Evolutionary conservation across 1,140 invertebrate genomes (phyloP), one percentile per base, ranked within the genome.

Genomic region (Ctenoplectra terminalis): DNA sequence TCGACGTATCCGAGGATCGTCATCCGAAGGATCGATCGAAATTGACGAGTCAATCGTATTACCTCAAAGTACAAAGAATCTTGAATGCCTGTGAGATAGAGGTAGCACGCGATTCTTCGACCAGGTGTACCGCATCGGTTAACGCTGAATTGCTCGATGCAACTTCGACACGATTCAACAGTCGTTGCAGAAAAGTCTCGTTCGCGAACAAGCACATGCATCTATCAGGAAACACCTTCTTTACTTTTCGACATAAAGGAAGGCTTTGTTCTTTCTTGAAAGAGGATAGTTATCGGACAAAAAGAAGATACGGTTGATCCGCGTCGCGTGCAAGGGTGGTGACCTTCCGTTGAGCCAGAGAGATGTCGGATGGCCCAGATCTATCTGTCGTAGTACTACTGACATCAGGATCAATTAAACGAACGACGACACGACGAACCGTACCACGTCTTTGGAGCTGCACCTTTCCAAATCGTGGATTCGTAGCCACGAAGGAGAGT

Each of bases 121-220:
- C 7, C 29, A 20, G 29, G 1, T 52, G 54, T 11, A 54, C 29
- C 4, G 63, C 63, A 17, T 52, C 26, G n/a, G n/a, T n/a, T n/a
- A 17, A 52, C n/a, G 71, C 20, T 56, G 52, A 58, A 20, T 60
- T n/a, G 17, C 37, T 37, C 37, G 31, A 34, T 29, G n/a, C 13
- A 3, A 34, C n/a, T n/a, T n/a, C n/a, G n/a, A n/a, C n/a, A n/a
- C 34, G 74, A 85, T 79, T 34, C 40, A 78, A 72, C 61, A 34
- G 48, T 15, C 29, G 50, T 37, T 46, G 52, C 64, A 52, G 70
- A 23, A 15, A 29, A 64, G 29, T 15, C 48, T 20, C 37, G 56
- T 34, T 69, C 2, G 60, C 48, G 37, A 40, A 20, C 9, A 23
- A n/a, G n/a, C 1, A 40, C 9, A 52, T 34, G 48, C 56, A 20